Base-by-base conservation (phyloP, 2,113 vertebrate species). In the Talpa occidentalis region DNA sequence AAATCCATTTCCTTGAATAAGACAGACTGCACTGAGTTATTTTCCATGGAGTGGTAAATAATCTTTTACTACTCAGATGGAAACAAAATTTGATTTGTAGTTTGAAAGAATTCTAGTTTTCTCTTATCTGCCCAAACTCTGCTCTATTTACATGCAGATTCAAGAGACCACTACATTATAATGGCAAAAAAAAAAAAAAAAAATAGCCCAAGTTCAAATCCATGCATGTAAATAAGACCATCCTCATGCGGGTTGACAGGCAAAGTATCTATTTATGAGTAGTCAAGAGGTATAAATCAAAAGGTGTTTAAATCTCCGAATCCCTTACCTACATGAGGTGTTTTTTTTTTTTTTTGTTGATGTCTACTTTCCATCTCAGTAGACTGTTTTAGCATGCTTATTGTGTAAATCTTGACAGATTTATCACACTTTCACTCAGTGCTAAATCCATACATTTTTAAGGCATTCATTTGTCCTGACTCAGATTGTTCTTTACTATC, bases 351-450 rank as follows among this genome's bases (percentile, higher is more conserved):
- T 74, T 1, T 87, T 89, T 56, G 40, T 59, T 76, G 77, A 47
- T 21, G 54, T 74, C 82, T 83, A 70, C 78, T 94, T 96, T 93
- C 15, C 26, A 22, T 74, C 30, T 95, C 47, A 83, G 37, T 3
- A 91, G 83, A 62, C 24, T 17, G 4, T 64, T 88, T 95, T 88
- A 90, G 11, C 1, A 60, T 70, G 7, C 35, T 94, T 2, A 8
- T 52, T 93, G 19, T 80, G 88, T 72, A 42, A 91, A 94, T 94
- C 60, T 40, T 89, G 79, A 87, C 40, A 96, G 74, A 88, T 93
- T 94, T 88, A 90, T 91, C 81, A 74, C 17, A 92, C 54, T 69
- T 59, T 24, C 47, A 42, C 42, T 88, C 37, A 93, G 72, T 59
- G 14, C 40, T 88, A 95, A 86, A 80, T 64, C 21, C 59, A 86